Percentiles rank a stretch among this genome's conserved stretches.
Conservation (phyloP, 2,113 vertebrate genomes). For the Rutilus rutilus region DNA sequence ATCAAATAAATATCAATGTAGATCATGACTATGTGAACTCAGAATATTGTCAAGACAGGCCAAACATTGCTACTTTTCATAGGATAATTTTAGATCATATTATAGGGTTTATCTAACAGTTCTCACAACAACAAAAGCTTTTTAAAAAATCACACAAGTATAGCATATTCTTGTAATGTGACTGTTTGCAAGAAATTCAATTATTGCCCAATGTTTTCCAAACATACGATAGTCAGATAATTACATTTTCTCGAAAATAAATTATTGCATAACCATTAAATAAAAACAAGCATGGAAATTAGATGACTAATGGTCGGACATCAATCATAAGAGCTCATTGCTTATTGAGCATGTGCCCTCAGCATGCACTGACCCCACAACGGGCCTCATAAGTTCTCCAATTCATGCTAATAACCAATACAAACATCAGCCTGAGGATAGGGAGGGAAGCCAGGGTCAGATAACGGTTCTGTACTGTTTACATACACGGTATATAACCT, state of each 20-base stretch:
- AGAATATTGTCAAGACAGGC: neutral
- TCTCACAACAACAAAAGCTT: neutral
- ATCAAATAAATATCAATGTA: neutral
- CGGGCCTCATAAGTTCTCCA: constrained; percentile 21
- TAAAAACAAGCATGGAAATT: neutral
- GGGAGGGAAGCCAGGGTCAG: constrained; percentile 15
- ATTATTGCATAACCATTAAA: neutral
- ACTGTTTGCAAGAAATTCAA: neutral
- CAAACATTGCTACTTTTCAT: neutral
- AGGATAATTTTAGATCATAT: neutral
- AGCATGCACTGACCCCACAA: constrained; percentile 38
- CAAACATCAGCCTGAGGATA: constrained; percentile 25
- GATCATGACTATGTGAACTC: neutral
- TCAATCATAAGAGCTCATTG: constrained; percentile 36
- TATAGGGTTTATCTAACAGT: neutral
- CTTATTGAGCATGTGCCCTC: constrained; percentile 38
- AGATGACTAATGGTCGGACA: constrained; percentile 27
- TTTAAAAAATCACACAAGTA: neutral
- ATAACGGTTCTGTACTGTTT: constrained; percentile 45
- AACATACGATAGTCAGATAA: neutral
- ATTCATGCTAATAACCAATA: constrained; percentile 47
- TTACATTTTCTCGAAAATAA: neutral
- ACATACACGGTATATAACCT: constrained; percentile 47
- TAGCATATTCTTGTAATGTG: neutral
- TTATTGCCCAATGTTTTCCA: neutral